These are phyloP conservation scores for Sminthopsis crassicaudata DNA, from an alignment of 2,113 vertebrate genomes.

Conservation along the genomic window DNA sequence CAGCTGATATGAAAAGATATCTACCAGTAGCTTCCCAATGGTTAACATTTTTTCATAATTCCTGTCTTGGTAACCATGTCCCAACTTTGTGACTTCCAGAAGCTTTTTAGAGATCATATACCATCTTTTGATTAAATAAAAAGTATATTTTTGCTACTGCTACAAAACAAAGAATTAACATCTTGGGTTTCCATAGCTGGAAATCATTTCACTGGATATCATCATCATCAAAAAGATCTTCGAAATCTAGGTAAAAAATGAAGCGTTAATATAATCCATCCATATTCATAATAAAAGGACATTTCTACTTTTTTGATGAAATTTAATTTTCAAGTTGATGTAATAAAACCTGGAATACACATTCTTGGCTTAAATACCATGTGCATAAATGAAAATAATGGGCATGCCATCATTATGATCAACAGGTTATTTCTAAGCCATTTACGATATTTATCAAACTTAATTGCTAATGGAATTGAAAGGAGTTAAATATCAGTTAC, in stretches of 20 bases:
- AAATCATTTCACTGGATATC: neutral
- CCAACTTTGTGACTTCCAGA: neutral
- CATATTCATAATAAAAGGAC: neutral
- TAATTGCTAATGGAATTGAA: neutral
- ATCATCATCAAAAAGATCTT: slow-evolving; percentile 1
- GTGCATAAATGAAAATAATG: neutral
- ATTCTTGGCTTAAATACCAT: neutral
- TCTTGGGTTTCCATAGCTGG: neutral
- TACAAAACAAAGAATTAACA: neutral
- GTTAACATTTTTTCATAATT: neutral
- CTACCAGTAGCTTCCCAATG: neutral
- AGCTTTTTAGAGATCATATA: neutral
- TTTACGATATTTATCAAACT: neutral
- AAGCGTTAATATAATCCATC: neutral
- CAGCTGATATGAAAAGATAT: neutral
- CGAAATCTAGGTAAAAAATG: neutral
- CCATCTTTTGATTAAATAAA: neutral
- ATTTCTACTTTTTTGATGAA: neutral
- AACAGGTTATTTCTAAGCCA: neutral
- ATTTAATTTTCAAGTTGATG: neutral
- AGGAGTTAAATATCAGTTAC: neutral
- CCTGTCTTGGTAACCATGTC: neutral
- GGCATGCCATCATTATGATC: neutral
- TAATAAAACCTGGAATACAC: neutral
- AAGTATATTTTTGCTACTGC: neutral